Percentiles rank a stretch among this genome's conserved stretches.
Conservation (phyloP, 37 sponge, comb jelly and placozoan species). For the Oopsacas minuta region DNA sequence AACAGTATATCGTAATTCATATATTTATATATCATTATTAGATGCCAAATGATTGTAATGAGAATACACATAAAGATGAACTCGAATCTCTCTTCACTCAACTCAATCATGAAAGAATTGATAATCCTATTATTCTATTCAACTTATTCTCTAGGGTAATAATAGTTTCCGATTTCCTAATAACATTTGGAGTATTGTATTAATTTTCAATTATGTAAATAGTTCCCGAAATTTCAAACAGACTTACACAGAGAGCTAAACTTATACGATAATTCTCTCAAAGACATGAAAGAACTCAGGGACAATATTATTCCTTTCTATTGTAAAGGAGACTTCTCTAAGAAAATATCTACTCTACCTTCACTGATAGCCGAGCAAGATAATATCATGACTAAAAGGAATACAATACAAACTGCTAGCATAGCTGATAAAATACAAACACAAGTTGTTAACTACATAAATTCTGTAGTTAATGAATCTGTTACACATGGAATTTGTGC, state of each 20-base stretch:
- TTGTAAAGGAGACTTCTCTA: neutral
- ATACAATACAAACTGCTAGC: neutral
- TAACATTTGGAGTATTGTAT: neutral
- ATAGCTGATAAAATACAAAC: neutral
- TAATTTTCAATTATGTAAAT: neutral
- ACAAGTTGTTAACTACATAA: neutral
- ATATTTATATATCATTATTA: too few relatives aligned
- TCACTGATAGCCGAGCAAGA: neutral
- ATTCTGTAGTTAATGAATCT: neutral
- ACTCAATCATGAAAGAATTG: neutral
- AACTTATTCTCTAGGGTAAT: conserved; percentile 10
- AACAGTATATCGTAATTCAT: too few relatives aligned
- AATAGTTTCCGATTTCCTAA: neutral
- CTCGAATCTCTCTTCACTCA: neutral
- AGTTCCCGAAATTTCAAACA: conserved; percentile 1
- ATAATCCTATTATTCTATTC: neutral
- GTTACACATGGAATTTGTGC: neutral
- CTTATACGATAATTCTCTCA: neutral
- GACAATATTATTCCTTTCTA: neutral
- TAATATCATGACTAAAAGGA: neutral
- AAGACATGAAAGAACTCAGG: neutral
- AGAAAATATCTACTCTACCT: neutral
- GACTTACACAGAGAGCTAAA: neutral
- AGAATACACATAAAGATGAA: neutral
- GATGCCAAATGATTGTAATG: neutral